Base-by-base conservation (phyloP, 1,140 invertebrate species). In the Trinorchestia longiramus region DNA sequence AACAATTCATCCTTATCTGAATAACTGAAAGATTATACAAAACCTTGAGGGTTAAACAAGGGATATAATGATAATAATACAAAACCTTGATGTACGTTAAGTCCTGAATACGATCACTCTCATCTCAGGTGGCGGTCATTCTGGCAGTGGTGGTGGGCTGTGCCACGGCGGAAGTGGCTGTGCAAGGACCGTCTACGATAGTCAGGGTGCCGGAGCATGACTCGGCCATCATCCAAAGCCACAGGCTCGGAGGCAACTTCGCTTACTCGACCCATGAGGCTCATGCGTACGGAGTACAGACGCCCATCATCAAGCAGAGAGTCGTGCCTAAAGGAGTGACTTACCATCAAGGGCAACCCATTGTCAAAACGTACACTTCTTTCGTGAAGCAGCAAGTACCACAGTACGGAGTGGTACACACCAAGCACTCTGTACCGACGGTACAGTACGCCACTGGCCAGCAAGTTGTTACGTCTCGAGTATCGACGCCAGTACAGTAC, bases 181-280 rank as follows among this genome's bases (percentile, higher is more conserved):
- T 96, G 88, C 96, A 95, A 45, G 97, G 96, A 0, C 96, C 0
- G 43, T 19, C 97, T 45, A 96, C 97, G 43, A 95, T 97, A 28
- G 97, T 97, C 87, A 97, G 98, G 57, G 97, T 97, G 17, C 98
- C 98, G 19, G 97, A 97, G 96, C 97, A 97, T 96, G 98, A 98
- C 97, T 97, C 97, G 94, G 98, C 98, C 95, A 97, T 97, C 96
- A 97, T 98, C 97, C 97, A 97, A 96, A 97, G 97, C 44, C 97
- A 98, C 96, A 97, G 97, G 17, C 96, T 98, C 43, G 98, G 98
- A 28, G 97, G 97, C 95, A 98, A 98, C 97, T 98, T 98, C 97
- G 97, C 98, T 53, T 98, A 98, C 97, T 97, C 97, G 96, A 97
- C 97, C 95, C 97, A 97, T 96, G 97, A 98, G 97, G 97, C 97